A percentile compares a stretch with the other conserved stretches of the same genome.
Conservation (phyloP, 2,113 vertebrate species). For the Tricholaema leucomelas region DNA sequence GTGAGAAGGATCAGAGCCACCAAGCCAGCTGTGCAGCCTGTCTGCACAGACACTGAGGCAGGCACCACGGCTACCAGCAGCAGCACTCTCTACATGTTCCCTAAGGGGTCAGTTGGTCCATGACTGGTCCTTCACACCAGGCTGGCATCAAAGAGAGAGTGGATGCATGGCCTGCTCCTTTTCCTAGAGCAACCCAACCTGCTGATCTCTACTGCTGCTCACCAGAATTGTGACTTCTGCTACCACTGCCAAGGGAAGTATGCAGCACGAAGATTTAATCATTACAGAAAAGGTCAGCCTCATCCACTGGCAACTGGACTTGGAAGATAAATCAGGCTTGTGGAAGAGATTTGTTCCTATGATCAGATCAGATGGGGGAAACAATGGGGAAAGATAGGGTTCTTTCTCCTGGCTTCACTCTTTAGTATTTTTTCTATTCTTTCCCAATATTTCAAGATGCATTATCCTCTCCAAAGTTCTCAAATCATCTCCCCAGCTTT, state of each 20-base stretch:
- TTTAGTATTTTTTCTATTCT: neutral
- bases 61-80: neutral
- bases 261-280: neutral
- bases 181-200: neutral
- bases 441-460: neutral
- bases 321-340: neutral
- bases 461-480: neutral
- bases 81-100: rapidly evolving
- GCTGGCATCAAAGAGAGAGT: neutral
- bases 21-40: rapidly evolving
- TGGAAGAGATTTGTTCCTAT: neutral
- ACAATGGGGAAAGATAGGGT: rapidly evolving
- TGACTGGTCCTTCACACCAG: neutral
- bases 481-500: neutral
- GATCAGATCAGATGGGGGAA: neutral
- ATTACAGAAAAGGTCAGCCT: neutral
- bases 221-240: neutral
- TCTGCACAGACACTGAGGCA: neutral
- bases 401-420: neutral
- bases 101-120: neutral
- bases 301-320: neutral
- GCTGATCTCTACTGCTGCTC: neutral
- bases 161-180: neutral
- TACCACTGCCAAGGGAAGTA: neutral
- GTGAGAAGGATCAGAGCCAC: rapidly evolving